Percentiles rank a stretch among this genome's conserved stretches.
Conservation (phyloP, 1,140 invertebrate genomes). For the Bombus breviceps region DNA sequence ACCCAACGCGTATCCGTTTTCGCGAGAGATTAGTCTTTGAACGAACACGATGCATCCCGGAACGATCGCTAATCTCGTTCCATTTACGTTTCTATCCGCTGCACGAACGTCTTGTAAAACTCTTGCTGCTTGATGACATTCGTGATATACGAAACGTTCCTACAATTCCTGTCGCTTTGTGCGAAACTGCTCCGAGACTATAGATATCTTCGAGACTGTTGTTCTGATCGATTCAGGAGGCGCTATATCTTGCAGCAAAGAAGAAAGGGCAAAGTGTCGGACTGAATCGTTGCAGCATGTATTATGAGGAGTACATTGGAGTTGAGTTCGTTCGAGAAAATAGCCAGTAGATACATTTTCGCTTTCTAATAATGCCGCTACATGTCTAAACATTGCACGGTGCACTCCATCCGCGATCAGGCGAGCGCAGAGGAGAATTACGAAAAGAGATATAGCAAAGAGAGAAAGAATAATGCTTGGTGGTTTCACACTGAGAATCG, state of each 20-base stretch:
- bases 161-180: neutral
- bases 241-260: neutral
- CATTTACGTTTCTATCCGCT: constrained; percentile 18
- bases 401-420: neutral
- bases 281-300: neutral
- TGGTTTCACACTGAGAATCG: constrained; percentile 51
- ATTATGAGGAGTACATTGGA: neutral
- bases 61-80: constrained; percentile 50
- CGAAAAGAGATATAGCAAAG: constrained; percentile 25
- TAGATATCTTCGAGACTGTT: neutral
- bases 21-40: constrained; percentile 64
- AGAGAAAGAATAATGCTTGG: constrained; percentile 41
- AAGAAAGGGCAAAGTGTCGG: neutral
- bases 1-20: constrained; percentile 45
- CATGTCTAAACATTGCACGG: too few relatives aligned
- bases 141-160: neutral
- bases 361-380: too few relatives aligned
- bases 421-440: constrained; percentile 19
- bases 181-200: neutral
- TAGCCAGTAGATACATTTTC: neutral
- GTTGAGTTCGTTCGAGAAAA: neutral
- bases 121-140: neutral
- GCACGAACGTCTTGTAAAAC: constrained; percentile 53
- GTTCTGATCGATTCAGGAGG: neutral
- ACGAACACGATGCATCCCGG: constrained; percentile 62